Base-by-base conservation (phyloP, 1,140 invertebrate species). In the Chionoecetes opilio region DNA sequence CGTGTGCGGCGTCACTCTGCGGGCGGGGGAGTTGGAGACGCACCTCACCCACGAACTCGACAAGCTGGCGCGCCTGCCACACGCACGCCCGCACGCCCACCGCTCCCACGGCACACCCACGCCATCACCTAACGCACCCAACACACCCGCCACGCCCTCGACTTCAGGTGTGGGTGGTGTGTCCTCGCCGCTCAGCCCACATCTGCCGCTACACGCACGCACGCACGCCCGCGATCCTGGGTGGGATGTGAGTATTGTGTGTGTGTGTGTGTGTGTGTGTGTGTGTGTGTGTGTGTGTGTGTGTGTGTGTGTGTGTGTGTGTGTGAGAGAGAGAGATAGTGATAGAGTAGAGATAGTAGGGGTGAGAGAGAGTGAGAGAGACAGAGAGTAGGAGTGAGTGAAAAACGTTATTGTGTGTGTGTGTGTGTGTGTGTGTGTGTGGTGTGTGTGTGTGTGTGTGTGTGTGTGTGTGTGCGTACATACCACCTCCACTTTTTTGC, bases 11-110 rank as follows among this genome's bases (percentile, higher is more conserved):
- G 97, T 98, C 21, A 98, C 98, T 32, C 97, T 99, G 46, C 97
- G 98, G 94, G 97, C 97, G 3, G 97, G 98, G 37, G 98, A 99
- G 97, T 97, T 98, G 38, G 98, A 98, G 96, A 97, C 98, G 82
- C 98, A 99, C 97, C 98, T 98, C 94, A 97, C 97, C 17, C 97
- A 98, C 93, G 98, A 99, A 97, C 97, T 99, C 96, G 98, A 98
- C 95, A 98, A 98, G 96, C 97, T 99, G 41, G 97, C 95, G 46
- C 96, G 96, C 17, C 92, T 96, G 32, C 93, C 92, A 3, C 92
- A 96, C 35, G 35, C 94, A 35, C 94, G 94, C 82, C 94, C 94
- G n/a, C 94, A 86, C 31, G 86, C 94, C 6, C 94, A 92, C 14
- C 84, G 94, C 32, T 82, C 94, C n/a, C 91, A 89, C 29, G 53